Evolutionary conservation across 2,888 invertebrate genomes (phyloP).

Genomic region (Eledona agricola): DNA sequence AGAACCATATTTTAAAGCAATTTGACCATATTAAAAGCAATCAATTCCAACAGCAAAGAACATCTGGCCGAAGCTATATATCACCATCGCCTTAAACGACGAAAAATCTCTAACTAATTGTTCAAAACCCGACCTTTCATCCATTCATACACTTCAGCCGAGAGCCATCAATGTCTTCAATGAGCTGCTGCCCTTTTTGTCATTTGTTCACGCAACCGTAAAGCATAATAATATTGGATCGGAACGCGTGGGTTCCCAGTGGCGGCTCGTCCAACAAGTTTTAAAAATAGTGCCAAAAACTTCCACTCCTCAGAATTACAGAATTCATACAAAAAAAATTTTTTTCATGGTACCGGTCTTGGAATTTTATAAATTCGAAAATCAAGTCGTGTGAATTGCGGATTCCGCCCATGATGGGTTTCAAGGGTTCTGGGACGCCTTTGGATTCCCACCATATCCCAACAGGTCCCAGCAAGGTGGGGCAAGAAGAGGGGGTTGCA

Average conservation of each 20-base stretch:
- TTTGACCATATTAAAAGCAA: slow-evolving; percentile 62
- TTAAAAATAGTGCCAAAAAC: slow-evolving; percentile 1
- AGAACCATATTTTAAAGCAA: slow-evolving; percentile 60
- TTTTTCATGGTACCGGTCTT: too few relatives aligned
- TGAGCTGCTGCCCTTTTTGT: slow-evolving; percentile 56
- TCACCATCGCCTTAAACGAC: slow-evolving; percentile 56
- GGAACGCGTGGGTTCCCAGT: slow-evolving; percentile 43
- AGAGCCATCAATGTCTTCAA: slow-evolving; percentile 52
- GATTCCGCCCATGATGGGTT: too few relatives aligned
- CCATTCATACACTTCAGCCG: slow-evolving; percentile 49
- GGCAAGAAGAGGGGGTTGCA: slow-evolving; percentile 37
- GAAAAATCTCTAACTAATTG: slow-evolving; percentile 61
- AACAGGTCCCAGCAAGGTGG: slow-evolving; percentile 43
- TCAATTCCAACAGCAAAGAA: slow-evolving; percentile 52
- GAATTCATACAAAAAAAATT: slow-evolving; percentile 5
- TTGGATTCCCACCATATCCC: slow-evolving; percentile 34
- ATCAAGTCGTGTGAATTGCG: too few relatives aligned
- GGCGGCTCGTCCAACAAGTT: slow-evolving; percentile 39
- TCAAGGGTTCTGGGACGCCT: slow-evolving; percentile 3
- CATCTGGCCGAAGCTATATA: slow-evolving; percentile 57
- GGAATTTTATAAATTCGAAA: too few relatives aligned
- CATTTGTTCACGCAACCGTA: slow-evolving; percentile 56
- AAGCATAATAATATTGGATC: slow-evolving; percentile 46
- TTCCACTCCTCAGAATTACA: not conserved
- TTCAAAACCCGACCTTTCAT: slow-evolving; percentile 51